Evolutionary conservation across 2,888 invertebrate species (phyloP).

Genomic region (Homarus gammarus): DNA sequence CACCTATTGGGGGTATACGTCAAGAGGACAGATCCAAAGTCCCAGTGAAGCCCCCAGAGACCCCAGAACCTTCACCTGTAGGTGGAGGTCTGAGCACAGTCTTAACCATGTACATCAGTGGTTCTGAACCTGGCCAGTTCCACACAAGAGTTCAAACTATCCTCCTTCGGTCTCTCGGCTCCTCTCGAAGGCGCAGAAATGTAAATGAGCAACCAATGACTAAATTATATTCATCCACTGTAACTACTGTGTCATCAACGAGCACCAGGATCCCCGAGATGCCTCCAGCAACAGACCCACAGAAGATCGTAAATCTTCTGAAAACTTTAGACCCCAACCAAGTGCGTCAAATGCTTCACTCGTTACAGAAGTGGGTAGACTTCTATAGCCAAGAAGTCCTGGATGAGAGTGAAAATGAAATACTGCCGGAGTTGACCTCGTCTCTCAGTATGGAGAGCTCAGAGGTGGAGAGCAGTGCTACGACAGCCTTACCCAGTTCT

Average conservation of each 20-base stretch:
- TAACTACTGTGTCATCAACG: background rate
- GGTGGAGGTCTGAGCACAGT: slow-evolving; percentile 55
- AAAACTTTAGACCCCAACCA: slow-evolving; percentile 60
- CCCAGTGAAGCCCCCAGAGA: background rate
- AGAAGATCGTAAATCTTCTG: slow-evolving; percentile 65
- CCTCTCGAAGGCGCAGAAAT: slow-evolving; percentile 44
- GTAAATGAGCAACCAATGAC: slow-evolving; percentile 26
- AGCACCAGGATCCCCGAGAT: slow-evolving; percentile 27
- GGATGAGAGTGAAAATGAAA: slow-evolving; percentile 27
- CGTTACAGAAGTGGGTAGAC: slow-evolving; percentile 73
- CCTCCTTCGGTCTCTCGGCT: slow-evolving; percentile 56
- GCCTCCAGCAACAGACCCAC: slow-evolving; percentile 34
- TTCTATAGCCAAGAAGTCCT: slow-evolving; percentile 69
- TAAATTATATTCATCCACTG: background rate
- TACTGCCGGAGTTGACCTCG: slow-evolving; percentile 46
- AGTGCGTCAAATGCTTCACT: slow-evolving; percentile 69
- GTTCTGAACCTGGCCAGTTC: slow-evolving; percentile 67
- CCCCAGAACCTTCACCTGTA: slow-evolving; percentile 30
- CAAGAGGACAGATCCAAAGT: background rate
- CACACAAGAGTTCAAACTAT: slow-evolving; percentile 61
- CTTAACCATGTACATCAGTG: slow-evolving; percentile 74
- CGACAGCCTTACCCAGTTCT: slow-evolving; percentile 30
- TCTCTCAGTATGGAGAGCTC: slow-evolving; percentile 38
- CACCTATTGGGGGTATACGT: background rate
- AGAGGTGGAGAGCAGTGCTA: slow-evolving; percentile 34